phyloP scores from a whole-genome alignment of 2,797 vertebrate genomes.

The Pampus argenteus region DNA sequence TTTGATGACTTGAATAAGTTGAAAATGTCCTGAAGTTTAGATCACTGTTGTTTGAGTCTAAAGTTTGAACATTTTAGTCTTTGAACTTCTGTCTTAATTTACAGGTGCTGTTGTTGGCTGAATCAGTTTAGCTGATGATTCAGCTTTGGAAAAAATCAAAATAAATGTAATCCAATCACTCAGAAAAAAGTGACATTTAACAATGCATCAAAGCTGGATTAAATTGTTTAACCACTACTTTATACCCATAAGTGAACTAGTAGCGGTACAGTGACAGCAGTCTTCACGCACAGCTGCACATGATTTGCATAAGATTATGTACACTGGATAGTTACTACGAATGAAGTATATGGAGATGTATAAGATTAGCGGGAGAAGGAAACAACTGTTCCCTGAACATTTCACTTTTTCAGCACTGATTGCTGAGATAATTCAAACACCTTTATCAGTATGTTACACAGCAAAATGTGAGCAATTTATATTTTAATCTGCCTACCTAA shows the following conservation, averaged over 20 bases:
- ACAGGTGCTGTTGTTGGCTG: slow-evolving; percentile 32
- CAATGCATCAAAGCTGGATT: slow-evolving; percentile 19
- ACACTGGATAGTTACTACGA: slow-evolving; percentile 45
- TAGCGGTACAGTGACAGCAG: slow-evolving; percentile 19
- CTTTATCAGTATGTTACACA: slow-evolving; percentile 40
- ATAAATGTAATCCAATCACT: slow-evolving; percentile 10
- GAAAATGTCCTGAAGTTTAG: slow-evolving; percentile 6
- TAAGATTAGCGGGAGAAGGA: slow-evolving; percentile 27
- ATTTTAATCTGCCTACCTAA: slow-evolving; percentile 36
- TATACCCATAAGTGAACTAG: neutral
- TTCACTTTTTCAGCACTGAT: slow-evolving; percentile 13
- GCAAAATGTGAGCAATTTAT: slow-evolving; percentile 33
- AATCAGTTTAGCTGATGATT: slow-evolving; percentile 37
- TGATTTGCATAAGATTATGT: slow-evolving; percentile 70
- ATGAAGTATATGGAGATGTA: slow-evolving; percentile 31
- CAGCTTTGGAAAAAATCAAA: slow-evolving; percentile 17
- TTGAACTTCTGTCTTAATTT: slow-evolving; percentile 14
- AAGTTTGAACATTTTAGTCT: slow-evolving; percentile 12
- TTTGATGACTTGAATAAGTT: neutral
- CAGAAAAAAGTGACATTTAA: slow-evolving; percentile 3
- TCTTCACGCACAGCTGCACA: slow-evolving; percentile 36
- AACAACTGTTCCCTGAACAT: slow-evolving; percentile 25
- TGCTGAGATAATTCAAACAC: slow-evolving; percentile 32
- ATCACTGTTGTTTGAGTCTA: neutral
- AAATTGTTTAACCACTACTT: slow-evolving; percentile 3